phyloP scores from a whole-genome alignment of 2,888 invertebrate species.

The Halictus ligatus region DNA sequence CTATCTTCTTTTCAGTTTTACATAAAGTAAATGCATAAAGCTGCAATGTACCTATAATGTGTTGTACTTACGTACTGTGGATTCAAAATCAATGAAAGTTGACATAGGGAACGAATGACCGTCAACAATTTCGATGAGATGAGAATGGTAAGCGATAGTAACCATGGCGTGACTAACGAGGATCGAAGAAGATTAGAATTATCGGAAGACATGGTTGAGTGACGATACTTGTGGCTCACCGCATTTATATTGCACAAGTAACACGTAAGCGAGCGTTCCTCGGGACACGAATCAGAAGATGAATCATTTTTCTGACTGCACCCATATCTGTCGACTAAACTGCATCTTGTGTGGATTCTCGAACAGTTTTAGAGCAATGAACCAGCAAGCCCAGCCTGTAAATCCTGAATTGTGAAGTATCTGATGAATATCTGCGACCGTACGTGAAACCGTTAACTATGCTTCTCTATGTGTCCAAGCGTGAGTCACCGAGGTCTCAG shows the following conservation, averaged over 20 bases:
- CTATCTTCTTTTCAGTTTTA: no score
- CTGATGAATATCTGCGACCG: neutral
- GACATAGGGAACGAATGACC: no score
- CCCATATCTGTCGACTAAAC: neutral
- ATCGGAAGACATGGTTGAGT: neutral
- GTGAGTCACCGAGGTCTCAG: neutral
- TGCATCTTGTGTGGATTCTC: neutral
- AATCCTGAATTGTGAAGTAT: neutral
- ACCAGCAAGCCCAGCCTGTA: neutral
- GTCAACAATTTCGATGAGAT: neutral
- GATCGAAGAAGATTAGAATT: neutral
- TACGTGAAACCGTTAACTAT: neutral
- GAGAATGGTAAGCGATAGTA: neutral
- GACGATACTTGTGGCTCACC: neutral
- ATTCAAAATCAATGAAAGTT: no score
- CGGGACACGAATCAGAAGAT: slow-evolving; percentile 24
- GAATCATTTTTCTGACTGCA: slow-evolving; percentile 44
- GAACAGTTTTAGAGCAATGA: neutral
- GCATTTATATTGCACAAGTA: slow-evolving; percentile 15
- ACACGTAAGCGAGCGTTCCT: slow-evolving; percentile 32
- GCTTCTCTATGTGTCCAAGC: neutral
- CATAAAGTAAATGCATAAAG: no score
- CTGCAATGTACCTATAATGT: no score
- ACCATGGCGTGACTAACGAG: neutral
- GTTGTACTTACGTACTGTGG: no score